A percentile compares a stretch with the other conserved stretches of the same genome.
Evolutionary conservation across 2,797 vertebrate species (phyloP).

Genomic region (Acridotheres tristis): DNA sequence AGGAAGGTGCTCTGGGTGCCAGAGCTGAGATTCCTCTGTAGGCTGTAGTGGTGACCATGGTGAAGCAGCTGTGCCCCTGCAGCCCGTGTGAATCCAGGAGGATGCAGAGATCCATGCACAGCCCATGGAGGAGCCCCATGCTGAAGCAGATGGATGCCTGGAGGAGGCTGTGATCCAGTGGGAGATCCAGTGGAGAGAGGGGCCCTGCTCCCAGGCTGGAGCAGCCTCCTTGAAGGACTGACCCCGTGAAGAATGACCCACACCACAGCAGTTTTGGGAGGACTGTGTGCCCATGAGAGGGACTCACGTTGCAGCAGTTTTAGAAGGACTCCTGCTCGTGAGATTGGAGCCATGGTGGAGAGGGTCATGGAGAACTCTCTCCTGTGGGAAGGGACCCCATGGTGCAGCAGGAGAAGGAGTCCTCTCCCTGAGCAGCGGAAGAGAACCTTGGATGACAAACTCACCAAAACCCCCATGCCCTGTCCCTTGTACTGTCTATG

Average conservation of each 20-base stretch:
- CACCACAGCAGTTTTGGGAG: not conserved
- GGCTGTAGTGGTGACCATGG: not conserved
- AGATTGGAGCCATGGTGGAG: not conserved
- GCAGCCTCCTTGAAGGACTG: not conserved
- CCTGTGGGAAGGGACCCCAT: not conserved
- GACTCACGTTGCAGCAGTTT: not conserved
- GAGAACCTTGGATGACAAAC: rapidly evolving
- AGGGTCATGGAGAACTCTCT: not conserved
- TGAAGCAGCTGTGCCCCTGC: not conserved
- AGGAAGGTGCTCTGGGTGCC: rapidly evolving
- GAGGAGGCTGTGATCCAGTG: not conserved
- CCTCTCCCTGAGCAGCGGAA: not conserved
- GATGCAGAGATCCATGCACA: not conserved
- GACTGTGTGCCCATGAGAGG: not conserved
- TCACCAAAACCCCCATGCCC: not conserved
- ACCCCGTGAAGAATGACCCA: not conserved
- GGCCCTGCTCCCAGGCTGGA: not conserved
- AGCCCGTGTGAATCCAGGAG: not conserved
- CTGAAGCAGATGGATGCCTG: not conserved
- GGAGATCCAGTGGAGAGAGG: not conserved
- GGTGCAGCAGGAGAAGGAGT: not conserved
- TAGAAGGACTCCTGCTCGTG: not conserved
- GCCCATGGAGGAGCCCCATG: rapidly evolving
- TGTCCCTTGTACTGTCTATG: rapidly evolving
- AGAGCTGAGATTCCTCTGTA: not conserved